phyloP scores from a whole-genome alignment of 2,113 vertebrate genomes.

The Mesoclemmys tuberculata region DNA sequence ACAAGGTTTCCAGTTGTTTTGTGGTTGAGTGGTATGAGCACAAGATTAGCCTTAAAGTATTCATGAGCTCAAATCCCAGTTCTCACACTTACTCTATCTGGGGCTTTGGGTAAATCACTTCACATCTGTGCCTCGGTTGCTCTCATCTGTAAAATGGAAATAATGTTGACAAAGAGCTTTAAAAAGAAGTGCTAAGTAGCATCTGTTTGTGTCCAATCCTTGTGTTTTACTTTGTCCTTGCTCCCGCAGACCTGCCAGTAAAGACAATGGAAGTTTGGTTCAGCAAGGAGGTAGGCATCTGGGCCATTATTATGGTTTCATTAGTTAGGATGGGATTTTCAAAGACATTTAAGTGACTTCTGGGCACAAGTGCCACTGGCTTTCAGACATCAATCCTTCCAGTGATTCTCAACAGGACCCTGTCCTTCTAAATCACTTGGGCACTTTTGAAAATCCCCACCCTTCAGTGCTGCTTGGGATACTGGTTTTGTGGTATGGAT shows the following conservation, averaged over 20 bases:
- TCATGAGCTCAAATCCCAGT: background rate
- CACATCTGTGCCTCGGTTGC: accelerated
- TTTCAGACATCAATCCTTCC: background rate
- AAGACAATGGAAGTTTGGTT: background rate
- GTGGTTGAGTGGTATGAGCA: background rate
- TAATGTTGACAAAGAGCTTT: background rate
- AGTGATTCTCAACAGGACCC: background rate
- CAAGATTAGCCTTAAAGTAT: background rate
- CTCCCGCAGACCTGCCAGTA: background rate
- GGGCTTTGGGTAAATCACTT: background rate
- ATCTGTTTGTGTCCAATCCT: accelerated
- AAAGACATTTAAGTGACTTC: background rate
- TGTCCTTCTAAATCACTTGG: background rate
- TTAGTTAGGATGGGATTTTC: background rate
- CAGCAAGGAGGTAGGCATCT: background rate
- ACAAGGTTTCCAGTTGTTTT: background rate
- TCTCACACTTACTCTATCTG: accelerated
- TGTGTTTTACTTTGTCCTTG: background rate
- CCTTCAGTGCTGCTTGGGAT: background rate
- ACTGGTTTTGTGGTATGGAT: background rate
- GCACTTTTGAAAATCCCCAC: background rate
- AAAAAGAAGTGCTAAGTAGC: accelerated
- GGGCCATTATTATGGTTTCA: background rate
- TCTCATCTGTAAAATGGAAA: accelerated
- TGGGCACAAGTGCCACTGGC: background rate